Percentiles rank a stretch among this genome's conserved stretches.
These are phyloP conservation scores for Megalops atlanticus DNA, from an alignment of 2,113 vertebrate genomes.

Conservation along the genomic window DNA sequence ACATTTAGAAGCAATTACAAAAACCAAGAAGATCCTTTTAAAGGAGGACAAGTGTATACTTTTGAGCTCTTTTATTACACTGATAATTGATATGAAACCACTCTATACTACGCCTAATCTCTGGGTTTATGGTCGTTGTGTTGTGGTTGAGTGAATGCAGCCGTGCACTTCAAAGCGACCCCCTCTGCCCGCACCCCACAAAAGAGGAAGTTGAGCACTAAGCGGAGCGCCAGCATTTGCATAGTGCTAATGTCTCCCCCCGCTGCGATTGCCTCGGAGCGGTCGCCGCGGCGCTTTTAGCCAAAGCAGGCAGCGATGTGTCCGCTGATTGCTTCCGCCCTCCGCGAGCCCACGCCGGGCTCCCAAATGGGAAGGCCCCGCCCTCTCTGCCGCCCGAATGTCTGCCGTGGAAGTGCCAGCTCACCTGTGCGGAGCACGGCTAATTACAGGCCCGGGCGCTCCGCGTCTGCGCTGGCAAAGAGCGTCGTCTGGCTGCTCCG, in stretches of 20 bases:
- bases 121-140: not conserved
- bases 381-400: not conserved
- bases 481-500: no score
- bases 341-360: no score
- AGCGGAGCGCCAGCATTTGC: slow-evolving; percentile 4
- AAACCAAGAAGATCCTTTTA: no score
- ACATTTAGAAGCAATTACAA: no score
- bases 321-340: no score
- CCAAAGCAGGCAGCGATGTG: slow-evolving; percentile 4
- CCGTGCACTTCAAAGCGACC: not conserved
- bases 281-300: not conserved
- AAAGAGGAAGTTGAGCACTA: slow-evolving; percentile 3
- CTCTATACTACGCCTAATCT: no score
- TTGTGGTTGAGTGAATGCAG: slow-evolving; percentile 6
- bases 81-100: no score
- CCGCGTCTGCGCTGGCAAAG: no score
- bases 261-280: not conserved
- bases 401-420: not conserved
- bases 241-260: not conserved
- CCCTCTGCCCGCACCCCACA: not conserved
- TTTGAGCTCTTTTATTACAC: no score
- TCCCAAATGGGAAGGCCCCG: no score
- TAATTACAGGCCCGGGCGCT: not conserved
- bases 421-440: not conserved
- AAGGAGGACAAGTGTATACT: no score